Base-by-base conservation (phyloP, 2,888 invertebrate genomes). In the Galerucella pusilla region DNA sequence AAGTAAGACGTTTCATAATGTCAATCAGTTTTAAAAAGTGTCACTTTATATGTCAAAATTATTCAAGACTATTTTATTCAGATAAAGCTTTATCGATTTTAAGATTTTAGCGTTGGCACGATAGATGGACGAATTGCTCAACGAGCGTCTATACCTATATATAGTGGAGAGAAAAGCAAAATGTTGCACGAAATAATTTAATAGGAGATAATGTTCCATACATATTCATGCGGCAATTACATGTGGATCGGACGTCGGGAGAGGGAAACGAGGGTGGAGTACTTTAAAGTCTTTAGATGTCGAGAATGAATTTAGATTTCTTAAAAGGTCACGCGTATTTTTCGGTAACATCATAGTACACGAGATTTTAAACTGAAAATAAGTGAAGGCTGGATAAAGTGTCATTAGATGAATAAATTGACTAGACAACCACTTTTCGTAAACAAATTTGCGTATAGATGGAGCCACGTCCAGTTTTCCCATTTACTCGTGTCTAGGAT, bases 161-260 rank as follows among this genome's bases (percentile, higher is more conserved):
- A 49, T 11, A 66, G 66, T 72, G 28, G 45, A 72, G 72, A 66
- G 66, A 16, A 65, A 65, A 65, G 80, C 79, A 83, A 83, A 81
- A 81, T 80, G 81, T 80, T 80, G 79, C 79, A 80, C 80, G 83
- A 85, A 84, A 84, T 84, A 85, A 85, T 85, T 85, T 84, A 85
- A 85, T 85, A 83, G 82, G 83, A 85, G 85, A 85, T 85, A 85
- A 86, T 85, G 83, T 84, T 80, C 81, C 84, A 85, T 85, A 85
- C 85, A 86, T 85, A 86, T 85, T 86, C 86, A 86, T 86, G 83
- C 80, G 79, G 82, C 85, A 85, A 85, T 85, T 85, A 85, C 84
- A 80, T 81, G 79, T 78, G 80, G 80, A 80, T 79, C 71, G 76
- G 77, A 69, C 71, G 63, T 42, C 65, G 61, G 68, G 52, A n/a